A percentile compares a stretch with the other conserved stretches of the same genome.
These are phyloP conservation scores for Cydia pomonella DNA, from an alignment of 1,140 invertebrate genomes.

Conservation along the genomic window DNA sequence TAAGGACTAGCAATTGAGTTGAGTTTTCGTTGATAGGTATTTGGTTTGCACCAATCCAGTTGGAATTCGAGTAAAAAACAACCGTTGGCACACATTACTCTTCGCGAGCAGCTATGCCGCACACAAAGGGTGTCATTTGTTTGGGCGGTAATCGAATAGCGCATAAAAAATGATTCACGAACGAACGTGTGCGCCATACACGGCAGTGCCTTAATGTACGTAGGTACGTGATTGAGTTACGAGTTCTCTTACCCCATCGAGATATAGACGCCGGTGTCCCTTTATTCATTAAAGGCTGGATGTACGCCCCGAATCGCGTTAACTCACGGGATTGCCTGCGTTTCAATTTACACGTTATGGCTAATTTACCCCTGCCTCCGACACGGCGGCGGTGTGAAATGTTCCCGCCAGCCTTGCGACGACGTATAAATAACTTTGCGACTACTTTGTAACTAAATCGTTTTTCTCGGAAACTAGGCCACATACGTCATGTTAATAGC, in stretches of 20 bases:
- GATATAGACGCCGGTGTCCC: constrained; percentile 37
- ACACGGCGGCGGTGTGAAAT: constrained; percentile 27
- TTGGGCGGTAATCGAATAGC: constrained; percentile 19
- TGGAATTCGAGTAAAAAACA: background rate
- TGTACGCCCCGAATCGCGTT: constrained; percentile 26
- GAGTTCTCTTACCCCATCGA: background rate
- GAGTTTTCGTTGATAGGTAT: background rate
- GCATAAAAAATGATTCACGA: constrained; percentile 24
- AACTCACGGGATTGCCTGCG: constrained; percentile 44
- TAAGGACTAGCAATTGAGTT: background rate
- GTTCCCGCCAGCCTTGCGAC: background rate
- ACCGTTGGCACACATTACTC: constrained; percentile 6
- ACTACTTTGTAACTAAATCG: constrained; percentile 5
- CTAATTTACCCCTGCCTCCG: constrained; percentile 47
- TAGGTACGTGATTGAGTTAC: constrained; percentile 12
- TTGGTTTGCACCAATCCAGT: background rate
- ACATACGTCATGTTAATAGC: constrained; percentile 29
- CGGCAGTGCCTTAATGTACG: constrained; percentile 2
- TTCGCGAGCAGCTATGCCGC: constrained; percentile 19
- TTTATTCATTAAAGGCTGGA: constrained; percentile 46
- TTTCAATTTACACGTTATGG: constrained; percentile 54
- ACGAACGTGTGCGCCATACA: background rate
- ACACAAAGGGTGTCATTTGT: constrained; percentile 28
- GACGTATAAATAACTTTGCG: background rate
- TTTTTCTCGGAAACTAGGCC: constrained; percentile 35